phyloP scores from a whole-genome alignment of 2,797 vertebrate genomes.

The Chromobotia macracanthus region DNA sequence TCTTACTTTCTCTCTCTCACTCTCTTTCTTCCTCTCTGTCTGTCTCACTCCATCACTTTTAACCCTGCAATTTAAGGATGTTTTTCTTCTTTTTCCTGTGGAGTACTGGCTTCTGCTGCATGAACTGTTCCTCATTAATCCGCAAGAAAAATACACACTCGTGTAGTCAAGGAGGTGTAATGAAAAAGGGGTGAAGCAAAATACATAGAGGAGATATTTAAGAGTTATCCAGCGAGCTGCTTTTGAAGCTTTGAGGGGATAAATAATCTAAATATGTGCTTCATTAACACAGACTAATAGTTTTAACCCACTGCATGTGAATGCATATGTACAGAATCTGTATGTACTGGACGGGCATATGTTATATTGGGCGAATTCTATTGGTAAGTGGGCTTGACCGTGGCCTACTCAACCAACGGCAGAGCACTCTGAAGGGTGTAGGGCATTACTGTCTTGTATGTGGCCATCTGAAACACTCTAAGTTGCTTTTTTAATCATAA shows the following conservation, averaged over 20 bases:
- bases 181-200: conserved; percentile 39
- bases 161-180: conserved; percentile 25
- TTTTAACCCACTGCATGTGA: conserved; percentile 21
- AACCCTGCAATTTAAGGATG: conserved; percentile 53
- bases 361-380: not conserved
- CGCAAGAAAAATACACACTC: conserved; percentile 37
- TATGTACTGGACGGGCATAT: not conserved
- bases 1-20: conserved; percentile 21
- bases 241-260: conserved; percentile 41
- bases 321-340: conserved; percentile 17
- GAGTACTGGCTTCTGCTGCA: conserved; percentile 53
- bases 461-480: too few relatives aligned
- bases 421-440: too few relatives aligned
- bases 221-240: conserved; percentile 51
- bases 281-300: conserved; percentile 52
- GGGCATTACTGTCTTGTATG: too few relatives aligned
- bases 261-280: conserved; percentile 56
- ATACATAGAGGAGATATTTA: conserved; percentile 47
- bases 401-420: too few relatives aligned
- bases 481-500: not conserved
- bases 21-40: not conserved
- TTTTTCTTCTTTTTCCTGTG: conserved; percentile 38
- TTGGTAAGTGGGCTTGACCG: not conserved
- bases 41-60: conserved; percentile 28
- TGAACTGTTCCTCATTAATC: conserved; percentile 61